Conservation (phyloP, 2,888 invertebrate genomes). For the Clistopyga incitator region DNA sequence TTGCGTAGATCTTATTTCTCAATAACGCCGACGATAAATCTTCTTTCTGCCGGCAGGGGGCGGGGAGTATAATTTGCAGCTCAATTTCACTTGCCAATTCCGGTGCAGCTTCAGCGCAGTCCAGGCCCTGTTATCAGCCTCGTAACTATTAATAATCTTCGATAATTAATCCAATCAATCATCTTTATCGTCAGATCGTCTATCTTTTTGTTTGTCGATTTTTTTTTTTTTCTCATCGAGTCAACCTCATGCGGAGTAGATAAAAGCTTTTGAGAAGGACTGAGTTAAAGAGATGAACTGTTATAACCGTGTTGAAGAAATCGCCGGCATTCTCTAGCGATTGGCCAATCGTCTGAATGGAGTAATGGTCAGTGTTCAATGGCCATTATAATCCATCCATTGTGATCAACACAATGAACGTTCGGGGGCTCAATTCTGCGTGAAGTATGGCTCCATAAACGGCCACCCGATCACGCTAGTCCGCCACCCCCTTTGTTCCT, state of each 20-base stretch:
- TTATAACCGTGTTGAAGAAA: conserved; percentile 43
- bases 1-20: conserved; percentile 59
- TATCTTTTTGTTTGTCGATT: conserved; percentile 19
- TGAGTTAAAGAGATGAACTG: neutral
- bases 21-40: conserved; percentile 64
- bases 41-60: conserved; percentile 15
- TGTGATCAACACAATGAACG: conserved; percentile 80
- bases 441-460: conserved; percentile 78
- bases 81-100: conserved; percentile 51
- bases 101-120: conserved; percentile 4
- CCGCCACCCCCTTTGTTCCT: conserved; percentile 11
- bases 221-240: neutral
- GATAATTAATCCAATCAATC: conserved; percentile 59
- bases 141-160: conserved; percentile 43
- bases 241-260: conserved; percentile 7
- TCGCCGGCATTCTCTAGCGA: conserved; percentile 3
- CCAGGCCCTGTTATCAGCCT: neutral
- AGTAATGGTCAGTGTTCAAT: conserved; percentile 74
- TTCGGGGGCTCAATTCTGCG: conserved; percentile 75
- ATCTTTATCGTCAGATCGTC: conserved; percentile 37
- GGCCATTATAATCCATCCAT: conserved; percentile 78
- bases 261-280: neutral
- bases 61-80: conserved; percentile 62
- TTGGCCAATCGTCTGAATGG: conserved; percentile 28
- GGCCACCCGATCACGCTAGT: conserved; percentile 62